Conservation (phyloP, 2,113 vertebrate genomes). For the Verasper variegatus region DNA sequence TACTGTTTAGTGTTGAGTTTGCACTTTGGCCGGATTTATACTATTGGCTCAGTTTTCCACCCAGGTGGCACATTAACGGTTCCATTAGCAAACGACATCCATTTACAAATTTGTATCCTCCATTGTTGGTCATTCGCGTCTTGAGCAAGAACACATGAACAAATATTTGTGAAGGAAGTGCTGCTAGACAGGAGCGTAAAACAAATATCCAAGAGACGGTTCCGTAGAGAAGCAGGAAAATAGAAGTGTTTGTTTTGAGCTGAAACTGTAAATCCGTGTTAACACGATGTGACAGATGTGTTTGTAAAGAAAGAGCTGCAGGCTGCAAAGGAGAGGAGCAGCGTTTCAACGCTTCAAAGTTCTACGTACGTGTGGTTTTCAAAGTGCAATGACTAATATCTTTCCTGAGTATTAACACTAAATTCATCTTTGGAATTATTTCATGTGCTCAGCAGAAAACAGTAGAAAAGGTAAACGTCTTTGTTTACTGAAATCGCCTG, state of each 20-base stretch:
- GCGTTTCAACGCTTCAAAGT: no score
- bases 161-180: neutral
- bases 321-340: no score
- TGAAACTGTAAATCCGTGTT: slow-evolving; percentile 9
- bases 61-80: neutral
- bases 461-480: neutral
- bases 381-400: neutral
- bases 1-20: slow-evolving; percentile 26
- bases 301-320: slow-evolving; percentile 21
- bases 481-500: neutral
- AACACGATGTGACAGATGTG: neutral
- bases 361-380: neutral
- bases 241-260: slow-evolving; percentile 28
- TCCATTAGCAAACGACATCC: neutral
- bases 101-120: slow-evolving; percentile 15
- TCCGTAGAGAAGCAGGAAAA: neutral
- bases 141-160: neutral
- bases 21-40: neutral
- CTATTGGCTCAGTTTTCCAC: no score
- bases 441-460: no score
- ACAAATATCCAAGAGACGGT: neutral
- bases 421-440: neutral
- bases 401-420: neutral
- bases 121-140: neutral
- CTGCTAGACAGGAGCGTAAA: neutral